Conservation (phyloP, 23 tunicate genomes). For the Trididemnum nubilum region DNA sequence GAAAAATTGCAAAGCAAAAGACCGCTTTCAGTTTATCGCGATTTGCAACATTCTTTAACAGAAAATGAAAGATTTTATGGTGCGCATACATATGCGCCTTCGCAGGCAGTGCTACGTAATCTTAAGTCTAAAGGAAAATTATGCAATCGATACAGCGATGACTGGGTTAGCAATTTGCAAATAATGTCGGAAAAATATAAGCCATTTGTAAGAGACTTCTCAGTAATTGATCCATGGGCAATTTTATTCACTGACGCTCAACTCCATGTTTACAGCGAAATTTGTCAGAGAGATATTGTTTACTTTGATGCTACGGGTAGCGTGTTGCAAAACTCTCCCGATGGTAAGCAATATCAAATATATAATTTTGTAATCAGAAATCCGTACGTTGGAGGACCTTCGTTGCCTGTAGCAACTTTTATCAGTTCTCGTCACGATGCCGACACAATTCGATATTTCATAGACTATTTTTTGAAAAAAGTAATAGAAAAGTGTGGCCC, state of each 20-base stretch:
- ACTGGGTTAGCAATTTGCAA: neutral
- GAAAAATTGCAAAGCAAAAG: neutral
- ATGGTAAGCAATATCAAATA: slow-evolving; percentile 27
- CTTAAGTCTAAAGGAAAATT: neutral
- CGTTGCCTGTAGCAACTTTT: slow-evolving; percentile 38
- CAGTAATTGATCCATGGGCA: neutral
- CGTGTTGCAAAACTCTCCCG: neutral
- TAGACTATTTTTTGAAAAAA: too few species aligned
- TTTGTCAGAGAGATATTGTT: slow-evolving; percentile 5
- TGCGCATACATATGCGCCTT: slow-evolving; percentile 8
- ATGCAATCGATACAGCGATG: neutral
- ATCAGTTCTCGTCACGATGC: slow-evolving; percentile 29
- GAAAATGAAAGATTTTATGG: slow-evolving; percentile 28
- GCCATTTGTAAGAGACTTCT: neutral
- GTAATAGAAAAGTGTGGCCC: too few species aligned
- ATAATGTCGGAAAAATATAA: neutral
- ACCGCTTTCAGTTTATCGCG: neutral
- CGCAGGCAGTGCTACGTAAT: slow-evolving; percentile 4
- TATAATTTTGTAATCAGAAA: slow-evolving; percentile 39
- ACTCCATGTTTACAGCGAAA: neutral
- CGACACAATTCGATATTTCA: slow-evolving; percentile 31
- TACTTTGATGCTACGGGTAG: slow-evolving; percentile 54
- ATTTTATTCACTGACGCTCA: slow-evolving; percentile 18
- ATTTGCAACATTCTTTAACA: neutral
- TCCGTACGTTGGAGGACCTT: neutral